Conservation (phyloP, 2,888 invertebrate genomes). For the Parochlus steinenii region DNA sequence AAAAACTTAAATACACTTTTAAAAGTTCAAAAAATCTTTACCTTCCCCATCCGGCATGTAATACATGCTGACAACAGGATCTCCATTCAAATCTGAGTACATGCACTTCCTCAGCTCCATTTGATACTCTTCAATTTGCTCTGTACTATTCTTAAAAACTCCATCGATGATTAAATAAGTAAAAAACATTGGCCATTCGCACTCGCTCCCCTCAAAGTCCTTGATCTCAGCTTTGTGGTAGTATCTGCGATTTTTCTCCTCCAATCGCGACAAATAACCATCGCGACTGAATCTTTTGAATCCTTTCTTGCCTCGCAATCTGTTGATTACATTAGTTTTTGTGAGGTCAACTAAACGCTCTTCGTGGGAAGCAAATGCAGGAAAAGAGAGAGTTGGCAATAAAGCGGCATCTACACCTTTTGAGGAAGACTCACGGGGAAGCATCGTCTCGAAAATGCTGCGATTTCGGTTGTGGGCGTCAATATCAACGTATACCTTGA, state of each 20-base stretch:
- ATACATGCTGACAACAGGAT: constrained; percentile 89
- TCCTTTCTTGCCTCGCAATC: constrained; percentile 77
- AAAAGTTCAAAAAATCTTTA: no score
- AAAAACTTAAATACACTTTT: background rate
- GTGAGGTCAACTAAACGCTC: constrained; percentile 73
- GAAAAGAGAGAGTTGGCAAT: constrained; percentile 87
- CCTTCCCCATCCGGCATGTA: constrained; percentile 35
- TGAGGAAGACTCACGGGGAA: constrained; percentile 94
- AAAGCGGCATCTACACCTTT: constrained; percentile 93
- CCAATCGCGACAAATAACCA: constrained; percentile 78
- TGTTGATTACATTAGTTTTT: constrained; percentile 64
- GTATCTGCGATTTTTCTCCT: constrained; percentile 60
- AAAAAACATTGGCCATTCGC: constrained; percentile 96
- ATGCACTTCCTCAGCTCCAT: constrained; percentile 65
- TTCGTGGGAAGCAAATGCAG: constrained; percentile 96
- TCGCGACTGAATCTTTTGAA: constrained; percentile 90
- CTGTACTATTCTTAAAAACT: constrained; percentile 68
- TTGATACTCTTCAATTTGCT: constrained; percentile 87
- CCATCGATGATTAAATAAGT: constrained; percentile 94
- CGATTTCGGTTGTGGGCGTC: constrained; percentile 98
- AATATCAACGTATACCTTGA: constrained; percentile 97
- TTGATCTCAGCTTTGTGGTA: constrained; percentile 86
- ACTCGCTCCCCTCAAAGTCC: constrained; percentile 89
- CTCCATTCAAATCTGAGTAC: constrained; percentile 66
- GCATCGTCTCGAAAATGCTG: constrained; percentile 94